These are phyloP conservation scores for Drosophila helvetica DNA, from an alignment of 2,888 invertebrate genomes.

Conservation along the genomic window DNA sequence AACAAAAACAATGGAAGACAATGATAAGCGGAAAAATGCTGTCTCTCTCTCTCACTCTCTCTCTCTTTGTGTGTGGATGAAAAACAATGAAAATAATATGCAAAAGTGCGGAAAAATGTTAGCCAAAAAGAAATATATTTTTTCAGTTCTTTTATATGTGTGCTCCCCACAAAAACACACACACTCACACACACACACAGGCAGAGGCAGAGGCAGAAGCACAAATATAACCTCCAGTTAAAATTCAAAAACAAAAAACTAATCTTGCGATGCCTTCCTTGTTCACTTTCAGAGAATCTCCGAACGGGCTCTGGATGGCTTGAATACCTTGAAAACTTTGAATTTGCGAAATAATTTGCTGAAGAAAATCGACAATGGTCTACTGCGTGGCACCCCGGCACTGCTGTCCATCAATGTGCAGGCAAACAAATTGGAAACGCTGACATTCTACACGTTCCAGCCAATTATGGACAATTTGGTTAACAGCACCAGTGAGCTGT, in stretches of 20 bases:
- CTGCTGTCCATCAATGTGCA: conserved; percentile 90
- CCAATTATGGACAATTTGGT: conserved; percentile 91
- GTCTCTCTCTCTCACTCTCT: conserved; percentile 29
- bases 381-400: conserved; percentile 89
- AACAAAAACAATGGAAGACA: conserved; percentile 48
- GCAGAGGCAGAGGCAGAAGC: too few relatives aligned
- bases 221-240: conserved; percentile 2
- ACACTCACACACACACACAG: background rate
- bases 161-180: conserved; percentile 4
- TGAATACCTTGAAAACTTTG: conserved; percentile 89
- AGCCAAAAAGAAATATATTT: conserved; percentile 50
- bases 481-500: conserved; percentile 89
- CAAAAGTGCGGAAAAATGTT: conserved; percentile 57
- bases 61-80: conserved; percentile 33
- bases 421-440: conserved; percentile 90
- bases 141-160: conserved; percentile 23
- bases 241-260: conserved; percentile 32
- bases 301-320: conserved; percentile 90
- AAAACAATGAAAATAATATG: conserved; percentile 74
- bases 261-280: conserved; percentile 1
- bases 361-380: conserved; percentile 88
- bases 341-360: conserved; percentile 91
- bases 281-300: conserved; percentile 86
- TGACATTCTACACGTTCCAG: conserved; percentile 89
- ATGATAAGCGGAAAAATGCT: conserved; percentile 42